A percentile compares a stretch with the other conserved stretches of the same genome.
Evolutionary conservation across 1,140 invertebrate genomes (phyloP).

Genomic region (Brachionus angularis): DNA sequence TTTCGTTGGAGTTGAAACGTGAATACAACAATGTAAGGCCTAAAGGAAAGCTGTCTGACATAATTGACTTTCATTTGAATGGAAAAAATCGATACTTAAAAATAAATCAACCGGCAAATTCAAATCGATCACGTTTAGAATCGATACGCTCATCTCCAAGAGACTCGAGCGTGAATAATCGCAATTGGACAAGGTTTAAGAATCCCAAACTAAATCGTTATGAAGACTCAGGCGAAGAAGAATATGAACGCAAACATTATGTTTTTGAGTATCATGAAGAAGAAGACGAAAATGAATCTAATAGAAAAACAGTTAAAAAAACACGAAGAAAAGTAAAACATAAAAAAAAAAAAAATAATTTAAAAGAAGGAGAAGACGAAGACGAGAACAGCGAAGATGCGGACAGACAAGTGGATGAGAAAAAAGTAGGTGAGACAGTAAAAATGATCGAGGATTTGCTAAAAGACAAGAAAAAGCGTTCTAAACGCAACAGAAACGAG

Average conservation of each 20-base stretch:
- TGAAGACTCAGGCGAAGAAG: conserved; percentile 25
- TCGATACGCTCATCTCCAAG: background rate
- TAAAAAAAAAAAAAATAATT: no score
- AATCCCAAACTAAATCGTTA: conserved; percentile 16
- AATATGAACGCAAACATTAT: conserved; percentile 33
- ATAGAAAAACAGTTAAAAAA: background rate
- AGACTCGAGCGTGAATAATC: background rate
- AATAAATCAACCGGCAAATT: conserved; percentile 34
- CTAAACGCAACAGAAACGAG: background rate
- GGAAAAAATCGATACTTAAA: conserved; percentile 44
- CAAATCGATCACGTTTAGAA: background rate
- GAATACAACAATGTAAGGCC: conserved; percentile 18
- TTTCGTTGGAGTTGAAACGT: conserved; percentile 35
- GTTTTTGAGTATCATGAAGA: conserved; percentile 37
- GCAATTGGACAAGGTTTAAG: background rate
- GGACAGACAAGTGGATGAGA: conserved; percentile 28
- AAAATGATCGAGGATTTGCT: conserved; percentile 40
- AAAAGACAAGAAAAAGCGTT: conserved; percentile 10
- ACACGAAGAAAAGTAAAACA: background rate
- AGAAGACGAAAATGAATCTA: background rate
- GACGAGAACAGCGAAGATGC: no score
- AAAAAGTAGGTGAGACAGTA: conserved; percentile 32
- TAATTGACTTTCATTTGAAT: conserved; percentile 40
- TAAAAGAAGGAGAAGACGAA: no score
- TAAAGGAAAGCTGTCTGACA: background rate